These are phyloP conservation scores for Hozukius guyotensis DNA, from an alignment of 2,797 vertebrate genomes.

Conservation along the genomic window DNA sequence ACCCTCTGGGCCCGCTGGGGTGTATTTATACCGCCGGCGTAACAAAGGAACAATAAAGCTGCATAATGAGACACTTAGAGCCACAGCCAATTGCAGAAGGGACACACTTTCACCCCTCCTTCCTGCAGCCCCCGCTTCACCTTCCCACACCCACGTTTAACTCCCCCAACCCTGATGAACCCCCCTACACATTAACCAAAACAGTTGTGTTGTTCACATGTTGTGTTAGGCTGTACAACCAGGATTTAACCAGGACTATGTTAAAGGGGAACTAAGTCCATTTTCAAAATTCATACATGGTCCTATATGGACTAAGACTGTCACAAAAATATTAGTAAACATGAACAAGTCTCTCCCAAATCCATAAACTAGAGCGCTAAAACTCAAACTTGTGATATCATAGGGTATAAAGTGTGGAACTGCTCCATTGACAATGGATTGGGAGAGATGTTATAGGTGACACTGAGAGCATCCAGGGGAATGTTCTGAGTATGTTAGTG, in stretches of 20 bases:
- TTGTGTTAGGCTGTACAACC: conserved; percentile 50
- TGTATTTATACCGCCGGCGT: conserved; percentile 80
- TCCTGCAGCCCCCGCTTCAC: conserved; percentile 67
- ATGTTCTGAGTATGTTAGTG: no score
- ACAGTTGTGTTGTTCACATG: conserved; percentile 30
- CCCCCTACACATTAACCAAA: conserved; percentile 71
- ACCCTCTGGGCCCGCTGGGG: conserved; percentile 65
- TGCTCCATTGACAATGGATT: no score
- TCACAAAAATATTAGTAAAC: no score
- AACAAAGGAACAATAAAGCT: conserved; percentile 88
- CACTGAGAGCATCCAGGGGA: no score
- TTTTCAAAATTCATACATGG: no score
- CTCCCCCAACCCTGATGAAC: conserved; percentile 45
- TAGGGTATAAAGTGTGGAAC: no score
- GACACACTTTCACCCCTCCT: conserved; percentile 80
- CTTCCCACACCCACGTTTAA: conserved; percentile 67
- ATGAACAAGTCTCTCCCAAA: no score
- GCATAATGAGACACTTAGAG: conserved; percentile 87
- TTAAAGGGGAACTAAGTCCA: neutral
- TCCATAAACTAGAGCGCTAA: no score
- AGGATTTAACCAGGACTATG: conserved; percentile 21
- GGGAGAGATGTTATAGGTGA: no score
- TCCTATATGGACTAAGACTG: no score
- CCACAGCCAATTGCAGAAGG: conserved; percentile 85
- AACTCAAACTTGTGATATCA: no score